Base-by-base conservation (phyloP, 2,797 vertebrate species). In the Melanotaenia nigrans region DNA sequence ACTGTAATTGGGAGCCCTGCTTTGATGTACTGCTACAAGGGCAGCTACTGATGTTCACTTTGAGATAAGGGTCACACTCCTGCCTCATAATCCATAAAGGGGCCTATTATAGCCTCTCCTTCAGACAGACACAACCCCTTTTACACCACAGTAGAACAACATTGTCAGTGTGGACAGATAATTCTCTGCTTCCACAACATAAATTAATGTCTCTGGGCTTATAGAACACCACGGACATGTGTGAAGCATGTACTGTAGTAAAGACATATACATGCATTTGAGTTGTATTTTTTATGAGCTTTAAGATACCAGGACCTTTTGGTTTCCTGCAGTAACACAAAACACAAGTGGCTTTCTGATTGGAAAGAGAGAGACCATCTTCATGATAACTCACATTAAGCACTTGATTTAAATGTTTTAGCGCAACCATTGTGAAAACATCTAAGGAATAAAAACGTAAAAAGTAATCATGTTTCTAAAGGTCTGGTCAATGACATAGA, bases 11-110 rank as follows among this genome's bases (percentile, higher is more conserved):
- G 82, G 83, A 87, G 68, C 65, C 67, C 78, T 79, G 87, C 53
- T 78, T 65, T 93, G 89, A 90, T 89, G 83, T 88, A 89, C 85
- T 83, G 87, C 62, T 69, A 87, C 87, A 63, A 76, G 81, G 81
- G 77, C 83, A 78, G 86, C 89, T 68, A 51, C 72, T 75, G 85
- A 90, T 68, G 55, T 86, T 94, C 92, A 93, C 93, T 90, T 92
- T 93, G 90, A 93, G 89, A 92, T 77, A 87, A 80, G 85, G 90
- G 90, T 93, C 88, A 86, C 71, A 73, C 73, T 87, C 68, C 85
- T 85, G 85, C 87, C 88, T 85, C 82, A 81, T 91, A 92, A 92
- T 90, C 92, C 88, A 92, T 93, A 92, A 93, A 88, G 84, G 83
- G 83, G 85, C 81, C 80, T 40, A 68, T 91, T 91, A 93, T 90